Base-by-base conservation (phyloP, 30 jellyfish, hydroid and myxozoan species). In the Chrysaora quinquecirrha region DNA sequence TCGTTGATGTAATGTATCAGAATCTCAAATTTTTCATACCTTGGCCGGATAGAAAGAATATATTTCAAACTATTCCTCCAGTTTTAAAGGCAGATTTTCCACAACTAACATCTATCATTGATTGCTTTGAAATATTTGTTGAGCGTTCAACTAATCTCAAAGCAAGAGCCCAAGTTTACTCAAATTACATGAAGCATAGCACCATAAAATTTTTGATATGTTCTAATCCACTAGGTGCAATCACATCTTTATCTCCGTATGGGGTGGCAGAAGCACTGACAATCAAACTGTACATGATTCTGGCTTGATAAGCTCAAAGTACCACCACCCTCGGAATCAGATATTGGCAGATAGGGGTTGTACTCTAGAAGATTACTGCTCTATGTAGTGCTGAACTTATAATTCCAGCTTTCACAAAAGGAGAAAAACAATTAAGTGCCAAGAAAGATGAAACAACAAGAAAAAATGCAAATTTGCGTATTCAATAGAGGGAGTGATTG, bases 261-360 rank as follows among this genome's bases (percentile, higher is more conserved):
- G 80, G 86, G 96, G 96, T 38, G 88, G 96, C 49, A 66, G 87
- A 30, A 76, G 27, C 58, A 48, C 95, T 1, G 92, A 86, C 54
- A 66, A 31, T 23, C 82, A 86, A 64, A 64, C 77, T 30, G 96
- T 86, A 2, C 60, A 62, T n/a, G 38, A 61, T 25, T 84, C 95
- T 0, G 89, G 83, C 0, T 84, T 73, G 61, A 74, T 74, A 0
- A 46, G 74, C 61, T 0, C n/a, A 0, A 48, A 74, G 0, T 74
- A 74, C 24, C 74, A 46, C 70, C 21, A 48, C 19, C 82, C 47
- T 24, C 80, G 82, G 1, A 88, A 83, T 28, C 71, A 75, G 20
- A 83, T 83, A 30, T 33, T 83, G 72, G 94, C 82, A 21, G 94
- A 83, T 62, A 32, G 94, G 24, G 95, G 90, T 0, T 88, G 80